Conservation (phyloP, 2,888 invertebrate genomes). For the Amblyjoppa fuscipennis region DNA sequence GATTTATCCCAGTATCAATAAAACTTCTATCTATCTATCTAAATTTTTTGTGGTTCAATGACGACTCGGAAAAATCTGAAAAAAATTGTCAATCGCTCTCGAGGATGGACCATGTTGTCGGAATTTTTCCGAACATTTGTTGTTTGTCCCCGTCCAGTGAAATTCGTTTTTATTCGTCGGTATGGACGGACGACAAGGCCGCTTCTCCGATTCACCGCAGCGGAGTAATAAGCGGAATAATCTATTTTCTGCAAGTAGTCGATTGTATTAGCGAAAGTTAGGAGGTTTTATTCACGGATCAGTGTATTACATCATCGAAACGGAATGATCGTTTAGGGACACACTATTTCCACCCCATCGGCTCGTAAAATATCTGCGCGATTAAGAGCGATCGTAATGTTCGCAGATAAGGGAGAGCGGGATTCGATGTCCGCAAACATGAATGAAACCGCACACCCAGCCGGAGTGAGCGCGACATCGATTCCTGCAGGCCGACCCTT, state of each 20-base stretch:
- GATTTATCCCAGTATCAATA: too few relatives aligned
- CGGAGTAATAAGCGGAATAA: background rate
- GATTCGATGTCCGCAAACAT: background rate
- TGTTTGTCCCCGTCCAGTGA: background rate
- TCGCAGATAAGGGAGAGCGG: constrained; percentile 13
- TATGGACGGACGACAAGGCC: too few relatives aligned
- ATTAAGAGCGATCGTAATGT: constrained; percentile 8
- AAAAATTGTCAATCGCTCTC: background rate
- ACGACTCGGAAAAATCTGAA: background rate
- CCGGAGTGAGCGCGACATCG: constrained; percentile 5
- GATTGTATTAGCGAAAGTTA: background rate
- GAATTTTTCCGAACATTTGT: background rate
- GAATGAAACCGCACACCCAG: constrained; percentile 6
- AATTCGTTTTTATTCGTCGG: background rate
- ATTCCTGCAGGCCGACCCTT: constrained; percentile 24
- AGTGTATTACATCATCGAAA: background rate
- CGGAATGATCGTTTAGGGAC: constrained; percentile 26
- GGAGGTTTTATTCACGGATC: background rate
- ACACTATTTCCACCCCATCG: constrained; percentile 14
- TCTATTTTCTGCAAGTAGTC: background rate
- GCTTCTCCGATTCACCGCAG: background rate
- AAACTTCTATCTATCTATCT: background rate
- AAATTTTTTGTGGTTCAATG: background rate
- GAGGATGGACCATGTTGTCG: background rate
- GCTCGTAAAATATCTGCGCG: constrained; percentile 46